Evolutionary conservation across 2,888 invertebrate species (phyloP).

Genomic region (Ptycholaimellus sp.): DNA sequence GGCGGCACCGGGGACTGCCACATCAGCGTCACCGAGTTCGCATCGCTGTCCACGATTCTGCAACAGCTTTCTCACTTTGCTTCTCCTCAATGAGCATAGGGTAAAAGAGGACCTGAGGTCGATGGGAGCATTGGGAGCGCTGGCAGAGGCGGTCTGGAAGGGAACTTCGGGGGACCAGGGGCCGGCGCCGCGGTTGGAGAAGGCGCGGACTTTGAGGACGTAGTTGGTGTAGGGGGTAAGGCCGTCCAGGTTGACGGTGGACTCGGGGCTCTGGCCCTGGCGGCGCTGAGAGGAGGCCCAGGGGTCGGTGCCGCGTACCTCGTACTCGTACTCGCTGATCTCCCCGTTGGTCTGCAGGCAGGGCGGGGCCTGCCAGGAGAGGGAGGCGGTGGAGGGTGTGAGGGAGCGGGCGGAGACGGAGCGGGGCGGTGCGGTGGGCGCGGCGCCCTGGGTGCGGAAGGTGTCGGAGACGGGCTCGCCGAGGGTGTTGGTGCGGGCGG

Average conservation of each 20-base stretch:
- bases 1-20: conserved; percentile 20
- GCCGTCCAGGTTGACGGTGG: conserved; percentile 15
- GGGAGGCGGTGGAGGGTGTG: conserved; percentile 7
- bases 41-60: conserved; percentile 16
- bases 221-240: conserved; percentile 21
- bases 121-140: conserved; percentile 7
- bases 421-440: conserved; percentile 19
- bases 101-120: conserved; percentile 4
- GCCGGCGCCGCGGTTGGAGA: conserved; percentile 20
- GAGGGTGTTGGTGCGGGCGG: conserved; percentile 18
- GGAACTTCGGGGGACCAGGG: conserved; percentile 21
- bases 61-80: background rate
- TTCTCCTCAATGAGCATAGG: conserved; percentile 4
- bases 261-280: conserved; percentile 4
- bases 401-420: conserved; percentile 15
- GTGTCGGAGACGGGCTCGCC: conserved; percentile 18
- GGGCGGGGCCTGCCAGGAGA: conserved; percentile 24
- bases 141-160: conserved; percentile 15
- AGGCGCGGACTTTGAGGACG: conserved; percentile 20
- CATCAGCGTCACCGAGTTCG: conserved; percentile 19
- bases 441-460: conserved; percentile 19
- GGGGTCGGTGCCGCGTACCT: conserved; percentile 9
- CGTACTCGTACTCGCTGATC: conserved; percentile 24
- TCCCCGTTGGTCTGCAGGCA: conserved; percentile 25
- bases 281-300: conserved; percentile 13